A percentile compares a stretch with the other conserved stretches of the same genome.
These are phyloP conservation scores for Collichthys lucidus DNA, from an alignment of 2,113 vertebrate genomes.

Conservation along the genomic window DNA sequence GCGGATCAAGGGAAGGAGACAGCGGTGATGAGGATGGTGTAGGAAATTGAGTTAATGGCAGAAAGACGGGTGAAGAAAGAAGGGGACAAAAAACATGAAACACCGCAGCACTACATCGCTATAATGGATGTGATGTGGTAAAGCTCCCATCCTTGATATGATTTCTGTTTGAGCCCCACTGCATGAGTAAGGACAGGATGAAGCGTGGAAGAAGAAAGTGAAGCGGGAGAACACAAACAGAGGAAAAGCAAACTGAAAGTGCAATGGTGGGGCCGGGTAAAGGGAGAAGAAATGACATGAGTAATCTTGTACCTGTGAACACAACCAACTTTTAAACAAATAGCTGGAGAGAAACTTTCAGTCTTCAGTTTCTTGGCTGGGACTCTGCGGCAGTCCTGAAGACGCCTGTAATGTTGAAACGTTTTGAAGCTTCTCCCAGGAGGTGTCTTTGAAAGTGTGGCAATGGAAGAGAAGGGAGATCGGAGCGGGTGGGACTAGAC, in stretches of 20 bases:
- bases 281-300: slow-evolving; percentile 61
- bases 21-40: slow-evolving; percentile 36
- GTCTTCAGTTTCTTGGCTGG: slow-evolving; percentile 67
- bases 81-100: slow-evolving; percentile 31
- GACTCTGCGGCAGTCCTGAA: slow-evolving; percentile 59
- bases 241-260: slow-evolving; percentile 54
- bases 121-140: slow-evolving; percentile 59
- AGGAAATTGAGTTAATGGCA: slow-evolving; percentile 56
- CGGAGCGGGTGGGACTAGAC: slow-evolving; percentile 55
- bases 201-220: slow-evolving; percentile 59
- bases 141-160: slow-evolving; percentile 58
- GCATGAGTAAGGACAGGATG: slow-evolving; percentile 65
- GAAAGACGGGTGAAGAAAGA: slow-evolving; percentile 23
- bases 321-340: slow-evolving; percentile 72
- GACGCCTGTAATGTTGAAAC: slow-evolving; percentile 58
- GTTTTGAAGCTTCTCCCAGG: slow-evolving; percentile 69
- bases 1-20: slow-evolving; percentile 29
- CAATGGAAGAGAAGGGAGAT: slow-evolving; percentile 44
- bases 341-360: slow-evolving; percentile 65
- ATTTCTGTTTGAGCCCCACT: slow-evolving; percentile 59
- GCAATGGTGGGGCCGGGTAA: slow-evolving; percentile 58
- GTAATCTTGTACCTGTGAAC: slow-evolving; percentile 39
- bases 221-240: slow-evolving; percentile 56
- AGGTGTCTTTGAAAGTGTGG: slow-evolving; percentile 70
- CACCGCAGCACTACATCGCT: slow-evolving; percentile 15